Percentiles rank a stretch among this genome's conserved stretches.
phyloP scores from a whole-genome alignment of 1,140 invertebrate genomes.

The Aphaenogaster ashmeadi region DNA sequence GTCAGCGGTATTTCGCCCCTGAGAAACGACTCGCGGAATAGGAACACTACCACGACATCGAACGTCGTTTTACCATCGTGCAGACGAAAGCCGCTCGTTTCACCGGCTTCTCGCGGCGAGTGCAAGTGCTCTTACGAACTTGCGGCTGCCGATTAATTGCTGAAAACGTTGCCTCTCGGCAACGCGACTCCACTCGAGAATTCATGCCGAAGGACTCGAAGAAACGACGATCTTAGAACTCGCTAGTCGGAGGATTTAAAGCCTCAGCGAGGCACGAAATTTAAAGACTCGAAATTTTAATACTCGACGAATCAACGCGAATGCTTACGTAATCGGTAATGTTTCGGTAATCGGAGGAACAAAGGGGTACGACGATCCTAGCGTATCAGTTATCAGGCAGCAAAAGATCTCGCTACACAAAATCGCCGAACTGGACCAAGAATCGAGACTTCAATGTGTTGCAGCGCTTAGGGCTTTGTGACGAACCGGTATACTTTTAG shows the following conservation, averaged over 20 bases:
- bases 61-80: slow-evolving; percentile 36
- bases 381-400: neutral
- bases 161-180: slow-evolving; percentile 39
- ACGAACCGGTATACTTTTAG: slow-evolving; percentile 20
- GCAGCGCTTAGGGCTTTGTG: neutral
- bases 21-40: slow-evolving; percentile 69
- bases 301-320: neutral
- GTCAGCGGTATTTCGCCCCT: slow-evolving; percentile 71
- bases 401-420: neutral
- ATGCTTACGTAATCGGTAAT: neutral
- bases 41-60: slow-evolving; percentile 50
- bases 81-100: slow-evolving; percentile 64
- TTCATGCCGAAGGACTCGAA: neutral
- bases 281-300: neutral
- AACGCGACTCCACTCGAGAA: slow-evolving; percentile 9
- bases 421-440: neutral
- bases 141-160: slow-evolving; percentile 69
- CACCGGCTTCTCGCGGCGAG: neutral
- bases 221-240: neutral
- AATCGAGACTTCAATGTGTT: neutral
- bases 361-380: neutral
- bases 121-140: slow-evolving; percentile 68
- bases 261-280: neutral
- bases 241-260: neutral
- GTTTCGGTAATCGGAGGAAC: neutral